Conservation (phyloP, 1,140 invertebrate species). For the Dreissena polymorpha region DNA sequence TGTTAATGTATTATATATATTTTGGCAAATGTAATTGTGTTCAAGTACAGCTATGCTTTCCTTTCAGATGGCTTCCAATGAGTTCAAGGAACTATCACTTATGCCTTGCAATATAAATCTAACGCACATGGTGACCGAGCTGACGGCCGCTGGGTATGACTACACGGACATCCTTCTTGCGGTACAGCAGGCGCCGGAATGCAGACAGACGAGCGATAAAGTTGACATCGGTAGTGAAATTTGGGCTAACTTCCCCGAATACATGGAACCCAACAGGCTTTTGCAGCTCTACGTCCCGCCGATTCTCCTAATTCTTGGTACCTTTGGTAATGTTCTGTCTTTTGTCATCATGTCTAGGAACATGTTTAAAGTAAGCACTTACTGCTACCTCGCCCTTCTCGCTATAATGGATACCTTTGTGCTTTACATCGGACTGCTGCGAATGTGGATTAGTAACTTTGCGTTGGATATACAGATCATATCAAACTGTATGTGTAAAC, state of each 20-base stretch:
- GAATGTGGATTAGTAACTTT: constrained; percentile 74
- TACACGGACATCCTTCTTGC: no score
- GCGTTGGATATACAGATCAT: constrained; percentile 66
- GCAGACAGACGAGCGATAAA: no score
- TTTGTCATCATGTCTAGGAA: constrained; percentile 70
- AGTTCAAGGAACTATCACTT: no score
- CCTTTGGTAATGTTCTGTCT: constrained; percentile 75
- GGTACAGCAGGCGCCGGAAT: no score
- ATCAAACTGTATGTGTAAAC: constrained; percentile 71
- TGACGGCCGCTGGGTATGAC: no score
- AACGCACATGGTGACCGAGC: no score
- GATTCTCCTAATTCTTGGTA: constrained; percentile 71
- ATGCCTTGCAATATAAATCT: no score
- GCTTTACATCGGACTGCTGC: constrained; percentile 72
- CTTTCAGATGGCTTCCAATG: no score
- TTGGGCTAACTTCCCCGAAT: constrained; percentile 10
- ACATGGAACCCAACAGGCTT: constrained; percentile 21
- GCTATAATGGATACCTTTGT: constrained; percentile 74
- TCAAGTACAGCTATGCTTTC: no score
- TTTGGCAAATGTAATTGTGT: no score
- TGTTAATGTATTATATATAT: no score
- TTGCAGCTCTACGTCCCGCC: constrained; percentile 68
- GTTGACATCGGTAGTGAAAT: not conserved
- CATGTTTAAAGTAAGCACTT: constrained; percentile 66
- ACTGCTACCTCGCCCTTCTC: constrained; percentile 72